These are phyloP conservation scores for Elymnias hypermnestra DNA, from an alignment of 1,140 invertebrate species.

Conservation along the genomic window DNA sequence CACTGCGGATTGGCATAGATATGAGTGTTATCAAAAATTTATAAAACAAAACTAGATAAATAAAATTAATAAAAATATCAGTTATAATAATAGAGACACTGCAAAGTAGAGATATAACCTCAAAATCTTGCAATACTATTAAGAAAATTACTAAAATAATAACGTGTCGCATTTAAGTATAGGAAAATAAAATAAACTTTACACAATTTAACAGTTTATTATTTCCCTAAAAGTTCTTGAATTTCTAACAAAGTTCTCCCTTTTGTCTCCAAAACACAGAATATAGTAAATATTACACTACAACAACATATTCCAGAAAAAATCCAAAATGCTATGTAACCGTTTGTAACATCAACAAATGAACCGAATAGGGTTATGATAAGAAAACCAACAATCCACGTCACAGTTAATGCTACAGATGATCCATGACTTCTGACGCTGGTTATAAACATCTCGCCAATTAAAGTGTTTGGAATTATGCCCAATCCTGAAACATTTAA, in stretches of 20 bases:
- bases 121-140: background rate
- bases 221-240: slow-evolving; percentile 8
- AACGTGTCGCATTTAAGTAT: no score
- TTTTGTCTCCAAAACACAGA: slow-evolving; percentile 28
- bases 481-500: slow-evolving; percentile 21
- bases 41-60: no score
- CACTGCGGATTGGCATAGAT: no score
- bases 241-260: slow-evolving; percentile 29
- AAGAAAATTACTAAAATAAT: no score
- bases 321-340: slow-evolving; percentile 28
- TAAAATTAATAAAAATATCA: no score
- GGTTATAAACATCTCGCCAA: slow-evolving; percentile 18
- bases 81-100: no score
- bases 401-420: slow-evolving; percentile 6
- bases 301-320: slow-evolving; percentile 19
- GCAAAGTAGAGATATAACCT: no score
- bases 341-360: slow-evolving; percentile 15
- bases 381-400: slow-evolving; percentile 15
- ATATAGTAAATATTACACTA: slow-evolving; percentile 18
- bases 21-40: no score
- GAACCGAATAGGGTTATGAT: slow-evolving; percentile 22
- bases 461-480: slow-evolving; percentile 14
- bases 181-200: no score
- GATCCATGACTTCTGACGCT: slow-evolving; percentile 19
- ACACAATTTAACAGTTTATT: background rate